Base-by-base conservation (phyloP, 2,888 invertebrate species). In the Serripes groenlandicus region DNA sequence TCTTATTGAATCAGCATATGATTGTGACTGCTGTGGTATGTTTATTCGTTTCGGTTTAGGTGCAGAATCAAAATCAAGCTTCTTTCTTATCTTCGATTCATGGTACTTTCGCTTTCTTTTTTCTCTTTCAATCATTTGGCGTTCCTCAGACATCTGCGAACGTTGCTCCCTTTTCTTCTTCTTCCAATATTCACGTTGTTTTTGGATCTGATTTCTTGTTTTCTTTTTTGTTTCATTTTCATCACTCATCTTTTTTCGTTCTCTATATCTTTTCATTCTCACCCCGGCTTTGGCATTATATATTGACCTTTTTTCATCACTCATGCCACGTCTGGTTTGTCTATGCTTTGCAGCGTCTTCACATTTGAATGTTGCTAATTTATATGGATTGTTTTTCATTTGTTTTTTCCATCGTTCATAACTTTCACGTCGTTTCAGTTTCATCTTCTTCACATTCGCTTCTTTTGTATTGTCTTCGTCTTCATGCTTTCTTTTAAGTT, bases 231-330 rank as follows among this genome's bases (percentile, higher is more conserved):
- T 71, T 58, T 35, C 60, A 21, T 56, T 60, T 35, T 37, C 73
- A 37, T 60, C 34, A 35, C 37, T 60, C 60, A 60, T 56, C 37
- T 60, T 58, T 42, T 56, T 73, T 60, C 73, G 56, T 26, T 60
- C 60, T 37, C 60, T 73, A 26, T 71, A 71, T 49, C 28, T 71
- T 71, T 32, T 71, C 73, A 73, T 73, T 73, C 73, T 73, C 58
- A 37, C 60, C 28, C 60, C 60, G 32, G 42, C 73, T 56, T 73
- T 73, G 23, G 34, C 73, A 60, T 58, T 73, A 42, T 73, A 73
- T 60, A 37, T 30, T 30, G 58, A 34, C 28, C 73, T 73, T 23
- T 73, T 58, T 60, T 73, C 73, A 58, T 34, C 32, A 60, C 37
- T 73, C 73, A 58, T 60, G 23, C 11, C 58, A 37, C 60, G 60